Base-by-base conservation (phyloP, 2,888 invertebrate species). In the Cheilosia vernalis region DNA sequence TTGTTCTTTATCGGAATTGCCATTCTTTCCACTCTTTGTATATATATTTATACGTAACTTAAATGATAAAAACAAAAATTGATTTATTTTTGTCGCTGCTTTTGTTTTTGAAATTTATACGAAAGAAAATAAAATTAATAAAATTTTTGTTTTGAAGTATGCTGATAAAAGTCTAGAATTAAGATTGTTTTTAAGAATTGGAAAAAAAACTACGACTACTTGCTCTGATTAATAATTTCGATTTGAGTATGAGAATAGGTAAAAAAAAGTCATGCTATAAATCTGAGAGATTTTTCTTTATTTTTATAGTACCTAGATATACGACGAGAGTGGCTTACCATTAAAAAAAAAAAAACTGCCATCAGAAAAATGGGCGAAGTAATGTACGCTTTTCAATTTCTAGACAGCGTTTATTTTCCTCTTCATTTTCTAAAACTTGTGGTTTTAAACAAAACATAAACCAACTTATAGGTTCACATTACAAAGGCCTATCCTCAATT, bases 151-250 rank as follows among this genome's bases (percentile, higher is more conserved):
- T 60, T 56, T 60, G 9, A 21, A 63, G 53, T 67, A 47, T 70
- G 17, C 55, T 64, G 17, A 47, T 55, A 47, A 73, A 78, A 56
- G 49, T 61, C 55, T 76, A 63, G 24, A 69, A 58, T 76, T 33
- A 64, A 58, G 58, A 73, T 24, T 15, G 55, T 58, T 55, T 73
- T 10, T 56, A 64, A 33, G 55, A 69, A 56, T 63, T 42, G 19
- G 72, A 76, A 76, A 73, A 73, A 53, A 56, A 76, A 58, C 79
- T 80, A 80, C 64, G 33, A 27, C 55, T 63, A 74, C 63, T 64
- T 42, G 37, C 1, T 44, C 44, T 64, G 1, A 27, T 21, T 33
- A 47, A 30, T 17, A 53, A 30, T 27, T 24, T 77, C 77, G 53
- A 66, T 77, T 77, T 77, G 82, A 76, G 77, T 42, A 77, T 60